phyloP scores from a whole-genome alignment of 2,888 invertebrate genomes.

The Lamellibrachia columna region DNA sequence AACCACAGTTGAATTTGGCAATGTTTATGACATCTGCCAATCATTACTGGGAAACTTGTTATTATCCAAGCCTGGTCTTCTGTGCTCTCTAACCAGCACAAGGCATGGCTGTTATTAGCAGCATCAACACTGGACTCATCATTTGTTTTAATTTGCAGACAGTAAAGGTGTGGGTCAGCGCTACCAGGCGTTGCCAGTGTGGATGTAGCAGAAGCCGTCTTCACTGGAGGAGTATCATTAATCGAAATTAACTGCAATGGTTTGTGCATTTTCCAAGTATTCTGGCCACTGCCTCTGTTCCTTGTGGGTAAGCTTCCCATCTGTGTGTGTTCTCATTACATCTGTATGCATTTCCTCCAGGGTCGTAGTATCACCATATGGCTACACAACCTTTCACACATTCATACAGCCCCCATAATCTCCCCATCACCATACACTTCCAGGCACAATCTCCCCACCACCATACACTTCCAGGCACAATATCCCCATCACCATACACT shows the following conservation, averaged over 20 bases:
- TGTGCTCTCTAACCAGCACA: background rate
- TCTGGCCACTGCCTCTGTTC: background rate
- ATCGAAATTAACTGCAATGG: background rate
- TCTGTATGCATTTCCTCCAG: background rate
- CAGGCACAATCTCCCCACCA: background rate
- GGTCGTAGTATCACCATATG: background rate
- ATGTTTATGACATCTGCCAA: background rate
- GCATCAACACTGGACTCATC: background rate
- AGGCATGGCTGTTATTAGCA: background rate
- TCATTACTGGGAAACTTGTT: background rate
- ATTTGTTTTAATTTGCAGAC: constrained; percentile 10
- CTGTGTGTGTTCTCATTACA: background rate
- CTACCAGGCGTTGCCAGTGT: background rate
- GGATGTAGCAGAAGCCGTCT: background rate
- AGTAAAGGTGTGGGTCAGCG: background rate
- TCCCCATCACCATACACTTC: background rate
- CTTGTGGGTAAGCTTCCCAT: background rate
- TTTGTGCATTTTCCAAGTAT: background rate
- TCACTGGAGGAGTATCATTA: background rate
- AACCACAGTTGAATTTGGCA: background rate
- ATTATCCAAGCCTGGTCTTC: background rate
- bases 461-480: background rate
- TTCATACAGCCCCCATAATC: background rate
- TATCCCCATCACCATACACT: background rate
- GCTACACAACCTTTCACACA: background rate